Percentiles rank a stretch among this genome's conserved stretches.
These are phyloP conservation scores for Chanos chanos DNA, from an alignment of 2,797 vertebrate genomes.

Conservation along the genomic window DNA sequence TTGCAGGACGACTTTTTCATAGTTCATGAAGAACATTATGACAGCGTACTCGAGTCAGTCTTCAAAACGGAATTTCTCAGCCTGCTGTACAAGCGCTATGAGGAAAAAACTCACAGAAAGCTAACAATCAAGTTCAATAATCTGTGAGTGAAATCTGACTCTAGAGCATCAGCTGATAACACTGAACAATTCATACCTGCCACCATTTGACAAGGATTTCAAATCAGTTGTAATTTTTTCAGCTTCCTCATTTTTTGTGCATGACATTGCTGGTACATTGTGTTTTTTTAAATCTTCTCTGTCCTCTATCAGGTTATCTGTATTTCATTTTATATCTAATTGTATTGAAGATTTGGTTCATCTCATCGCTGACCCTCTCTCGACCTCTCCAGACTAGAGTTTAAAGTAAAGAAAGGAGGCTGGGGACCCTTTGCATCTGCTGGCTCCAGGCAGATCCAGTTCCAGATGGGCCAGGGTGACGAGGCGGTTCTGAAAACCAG, in stretches of 20 bases:
- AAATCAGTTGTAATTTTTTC: too few species aligned
- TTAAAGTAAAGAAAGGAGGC: slow-evolving; percentile 83
- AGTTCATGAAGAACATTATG: slow-evolving; percentile 76
- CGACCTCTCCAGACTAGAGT: slow-evolving; percentile 71
- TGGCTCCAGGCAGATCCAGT: slow-evolving; percentile 80
- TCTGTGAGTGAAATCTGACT: slow-evolving; percentile 57
- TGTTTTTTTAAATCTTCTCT: too few species aligned
- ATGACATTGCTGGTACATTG: too few species aligned
- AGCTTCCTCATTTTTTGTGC: too few species aligned
- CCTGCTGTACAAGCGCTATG: slow-evolving; percentile 74
- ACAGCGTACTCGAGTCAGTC: slow-evolving; percentile 76
- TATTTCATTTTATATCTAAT: background rate
- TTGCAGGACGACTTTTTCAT: slow-evolving; percentile 82
- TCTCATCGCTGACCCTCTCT: background rate
- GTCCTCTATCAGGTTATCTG: too few species aligned
- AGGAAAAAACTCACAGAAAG: slow-evolving; percentile 67
- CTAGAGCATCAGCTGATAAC: too few species aligned
- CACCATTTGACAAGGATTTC: too few species aligned
- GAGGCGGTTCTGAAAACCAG: slow-evolving; percentile 63
- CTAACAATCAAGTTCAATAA: slow-evolving; percentile 79
- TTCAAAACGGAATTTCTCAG: slow-evolving; percentile 84
- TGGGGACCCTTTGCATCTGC: slow-evolving; percentile 77
- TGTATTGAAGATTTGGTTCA: background rate
- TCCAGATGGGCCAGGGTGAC: slow-evolving; percentile 70
- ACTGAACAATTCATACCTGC: too few species aligned